Base-by-base conservation (phyloP, 2,113 vertebrate species). In the Solea senegalensis region DNA sequence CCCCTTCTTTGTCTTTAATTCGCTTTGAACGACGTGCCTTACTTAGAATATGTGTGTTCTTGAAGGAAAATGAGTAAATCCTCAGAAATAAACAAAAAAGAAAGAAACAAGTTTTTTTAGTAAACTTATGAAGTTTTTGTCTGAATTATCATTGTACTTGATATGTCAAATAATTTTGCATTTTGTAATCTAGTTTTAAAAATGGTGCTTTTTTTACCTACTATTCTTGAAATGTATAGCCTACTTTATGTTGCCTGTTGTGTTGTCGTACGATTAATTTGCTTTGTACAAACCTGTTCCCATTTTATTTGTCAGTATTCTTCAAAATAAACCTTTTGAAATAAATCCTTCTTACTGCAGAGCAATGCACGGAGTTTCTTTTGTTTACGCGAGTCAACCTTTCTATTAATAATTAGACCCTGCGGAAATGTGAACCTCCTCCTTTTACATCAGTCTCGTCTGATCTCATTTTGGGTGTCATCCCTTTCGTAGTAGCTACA, bases 161-260 rank as follows among this genome's bases (percentile, higher is more conserved):
- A 89, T 90, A 86, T 87, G 80, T 48, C 82, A 89, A 84, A 84
- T 86, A 86, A 80, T 74, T 86, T 86, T 81, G 66, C 79, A 76
- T 89, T 88, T 80, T 90, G 78, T 88, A 69, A 78, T 71, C 69
- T 61, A 75, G 51, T 72, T 71, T 83, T 56, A 74, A 81, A 87
- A 92, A 93, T 88, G 92, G 93, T 95, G 93, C 92, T 93, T 90
- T 34, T 90, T 83, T 78, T 81, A 85, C 90, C 74, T 88, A 69
- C 81, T 81, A 82, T 83, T 84, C 82, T 82, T 89, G 81, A 90
- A 89, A 62, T 85, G 83, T 88, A 86, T 91, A 90, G 69, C 66
- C 84, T 66, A 57, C 80, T 86, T 71, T 79, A 66, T 88, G 81
- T 85, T 55, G 76, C 76, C 57, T 75, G 53, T 79, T 90, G 70